Evolutionary conservation across 2,797 vertebrate species (phyloP), one percentile per base, ranked within the genome.

Genomic region (Clarias fuscus): DNA sequence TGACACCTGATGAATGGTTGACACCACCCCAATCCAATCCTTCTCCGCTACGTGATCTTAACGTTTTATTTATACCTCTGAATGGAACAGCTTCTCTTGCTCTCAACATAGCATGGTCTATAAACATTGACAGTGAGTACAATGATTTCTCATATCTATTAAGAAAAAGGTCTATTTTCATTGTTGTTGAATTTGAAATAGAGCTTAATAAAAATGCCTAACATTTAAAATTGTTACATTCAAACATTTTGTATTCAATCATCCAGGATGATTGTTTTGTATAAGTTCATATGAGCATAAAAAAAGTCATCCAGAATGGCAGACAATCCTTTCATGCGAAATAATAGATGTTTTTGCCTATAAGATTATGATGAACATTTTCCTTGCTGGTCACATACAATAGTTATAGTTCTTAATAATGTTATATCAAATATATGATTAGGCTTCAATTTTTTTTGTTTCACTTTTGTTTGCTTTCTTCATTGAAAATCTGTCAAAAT

Each of bases 61-160:
- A 0, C 0, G 89, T 89, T 68, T 1, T 79, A 7, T 27, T 15
- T 40, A 86, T 91, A 43, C 84, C 17, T n/a, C 40, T 40, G 0
- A 68, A 1, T 15, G 27, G 24, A 84, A 1, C 2, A 37, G 17
- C 61, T 27, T 94, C 75, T 11, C 58, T 81, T 20, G 30, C 64
- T 13, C 80, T 95, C 88, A 94, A 95, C 73, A 90, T 97, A 89
- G 95, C 93, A 88, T 97, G 96, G 96, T 91, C 90, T 33, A 90
- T 97, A 84, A 93, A 92, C 48, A 89, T 94, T 87, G 95, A 97
- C 82, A 92, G 96, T 97, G 91, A 88, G 92, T 91, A 22, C 27
- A 27, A 59, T 77, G 22, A 76, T 75, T 65, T 43, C 15, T 75
- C 40, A 58, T 77, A 48, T 75, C 18, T 77, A 30, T 43, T 40